A percentile compares a stretch with the other conserved stretches of the same genome.
These are phyloP conservation scores for Ectemnius lituratus DNA, from an alignment of 2,888 invertebrate species.

Conservation along the genomic window DNA sequence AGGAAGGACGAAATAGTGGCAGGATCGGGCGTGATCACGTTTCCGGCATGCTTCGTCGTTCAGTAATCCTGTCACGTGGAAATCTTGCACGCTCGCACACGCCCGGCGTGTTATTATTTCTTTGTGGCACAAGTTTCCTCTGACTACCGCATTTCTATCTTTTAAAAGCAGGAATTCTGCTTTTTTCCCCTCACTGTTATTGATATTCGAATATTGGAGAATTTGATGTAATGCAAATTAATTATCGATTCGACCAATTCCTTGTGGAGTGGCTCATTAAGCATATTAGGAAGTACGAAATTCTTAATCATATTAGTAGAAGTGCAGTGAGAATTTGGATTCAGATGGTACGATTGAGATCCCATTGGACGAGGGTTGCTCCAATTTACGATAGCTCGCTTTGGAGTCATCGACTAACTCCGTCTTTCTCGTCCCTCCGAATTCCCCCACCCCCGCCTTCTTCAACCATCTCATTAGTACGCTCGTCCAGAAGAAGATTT, in stretches of 20 bases:
- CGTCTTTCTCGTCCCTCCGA: not conserved
- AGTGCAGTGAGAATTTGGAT: too few relatives aligned
- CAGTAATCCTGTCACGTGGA: constrained; percentile 2
- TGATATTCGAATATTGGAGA: too few relatives aligned
- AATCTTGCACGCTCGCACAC: not conserved
- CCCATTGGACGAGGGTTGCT: too few relatives aligned
- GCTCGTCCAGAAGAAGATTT: constrained; percentile 22
- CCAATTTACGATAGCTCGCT: too few relatives aligned
- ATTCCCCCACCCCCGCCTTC: not conserved
- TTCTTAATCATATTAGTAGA: too few relatives aligned
- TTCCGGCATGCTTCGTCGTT: constrained; percentile 13
- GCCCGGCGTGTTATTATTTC: not conserved
- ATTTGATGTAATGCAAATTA: too few relatives aligned
- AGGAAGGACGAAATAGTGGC: constrained; percentile 12
- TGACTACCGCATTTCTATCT: not conserved
- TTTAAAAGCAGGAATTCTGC: too few relatives aligned
- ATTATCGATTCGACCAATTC: too few relatives aligned
- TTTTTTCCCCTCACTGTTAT: too few relatives aligned
- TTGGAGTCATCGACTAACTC: constrained; percentile 3
- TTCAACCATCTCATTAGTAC: constrained; percentile 22
- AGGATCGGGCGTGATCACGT: constrained; percentile 39
- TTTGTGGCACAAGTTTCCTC: constrained; percentile 13
- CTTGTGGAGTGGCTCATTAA: too few relatives aligned
- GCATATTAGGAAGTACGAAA: too few relatives aligned
- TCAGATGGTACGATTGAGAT: too few relatives aligned